A percentile compares a stretch with the other conserved stretches of the same genome.
phyloP scores from a whole-genome alignment of 37 sponge, comb jelly and placozoan species.

The Chondrilla cf. caribensis region DNA sequence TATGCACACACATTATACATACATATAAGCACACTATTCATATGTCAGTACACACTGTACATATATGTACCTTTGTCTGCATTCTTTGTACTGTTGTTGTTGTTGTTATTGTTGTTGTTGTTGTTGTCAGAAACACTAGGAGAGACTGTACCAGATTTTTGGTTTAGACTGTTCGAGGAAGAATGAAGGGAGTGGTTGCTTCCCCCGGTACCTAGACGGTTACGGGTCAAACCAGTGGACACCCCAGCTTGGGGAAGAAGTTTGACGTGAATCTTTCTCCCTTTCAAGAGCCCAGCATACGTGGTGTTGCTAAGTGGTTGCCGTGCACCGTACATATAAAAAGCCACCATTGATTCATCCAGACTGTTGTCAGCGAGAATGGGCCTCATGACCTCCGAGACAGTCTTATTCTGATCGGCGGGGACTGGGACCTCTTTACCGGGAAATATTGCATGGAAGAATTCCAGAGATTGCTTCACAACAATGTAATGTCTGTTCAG shows the following conservation, averaged over 20 bases:
- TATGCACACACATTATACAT: neutral
- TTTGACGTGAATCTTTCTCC: neutral
- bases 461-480: slow-evolving; percentile 50
- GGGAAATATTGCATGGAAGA: slow-evolving; percentile 26
- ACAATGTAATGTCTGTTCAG: slow-evolving; percentile 59
- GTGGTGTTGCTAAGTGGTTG: slow-evolving; percentile 12
- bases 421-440: neutral
- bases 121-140: neutral
- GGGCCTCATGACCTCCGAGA: slow-evolving; percentile 31
- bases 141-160: neutral
- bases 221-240: neutral
- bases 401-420: slow-evolving; percentile 11
- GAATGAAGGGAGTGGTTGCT: neutral
- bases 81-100: no score
- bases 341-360: neutral
- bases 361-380: slow-evolving; percentile 33
- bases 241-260: neutral
- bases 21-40: neutral
- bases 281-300: slow-evolving; percentile 8
- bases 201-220: neutral
- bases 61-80: slow-evolving; percentile 10
- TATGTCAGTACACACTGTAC: no score
- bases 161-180: slow-evolving; percentile 1
- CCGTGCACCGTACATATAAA: slow-evolving; percentile 6
- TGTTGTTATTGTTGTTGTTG: slow-evolving; percentile 16